Percentiles rank a stretch among this genome's conserved stretches.
Evolutionary conservation across 2,113 vertebrate species (phyloP).

Genomic region (Ctenomys sociabilis): DNA sequence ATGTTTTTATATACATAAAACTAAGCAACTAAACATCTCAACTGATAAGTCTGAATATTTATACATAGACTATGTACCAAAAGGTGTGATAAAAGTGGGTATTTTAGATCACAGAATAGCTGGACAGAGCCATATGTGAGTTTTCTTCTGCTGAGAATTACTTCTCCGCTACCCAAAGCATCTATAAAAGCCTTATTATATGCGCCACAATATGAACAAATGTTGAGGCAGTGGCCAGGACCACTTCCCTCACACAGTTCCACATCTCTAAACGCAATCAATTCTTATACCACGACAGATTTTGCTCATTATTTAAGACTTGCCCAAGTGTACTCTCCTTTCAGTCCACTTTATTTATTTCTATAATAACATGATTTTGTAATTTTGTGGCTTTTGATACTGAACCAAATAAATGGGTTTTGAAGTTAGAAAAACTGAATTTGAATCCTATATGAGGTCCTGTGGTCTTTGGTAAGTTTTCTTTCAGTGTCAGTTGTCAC

Average conservation of each 20-base stretch:
- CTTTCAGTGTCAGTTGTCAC: slow-evolving; percentile 56
- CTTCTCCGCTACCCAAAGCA: not conserved
- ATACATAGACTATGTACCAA: not conserved
- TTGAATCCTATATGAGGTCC: slow-evolving; percentile 61
- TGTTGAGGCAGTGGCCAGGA: not conserved
- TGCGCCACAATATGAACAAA: slow-evolving; percentile 18
- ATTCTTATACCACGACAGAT: slow-evolving; percentile 47
- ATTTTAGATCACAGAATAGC: not conserved
- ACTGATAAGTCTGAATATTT: slow-evolving; percentile 9
- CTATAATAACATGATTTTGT: slow-evolving; percentile 70
- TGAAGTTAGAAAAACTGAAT: slow-evolving; percentile 69
- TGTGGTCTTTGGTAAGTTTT: slow-evolving; percentile 63
- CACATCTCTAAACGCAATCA: slow-evolving; percentile 42
- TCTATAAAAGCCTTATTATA: slow-evolving; percentile 39
- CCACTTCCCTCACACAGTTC: slow-evolving; percentile 29
- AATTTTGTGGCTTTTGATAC: slow-evolving; percentile 70
- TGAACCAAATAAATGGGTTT: slow-evolving; percentile 62
- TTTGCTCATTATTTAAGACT: slow-evolving; percentile 66
- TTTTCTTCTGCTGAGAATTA: slow-evolving; percentile 11
- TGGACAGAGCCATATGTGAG: not conserved
- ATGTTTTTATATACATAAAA: slow-evolving; percentile 9
- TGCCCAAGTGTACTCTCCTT: slow-evolving; percentile 39
- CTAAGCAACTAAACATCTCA: not conserved
- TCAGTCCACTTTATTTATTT: slow-evolving; percentile 70
- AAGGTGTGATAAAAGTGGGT: not conserved